phyloP scores from a whole-genome alignment of 2,888 invertebrate genomes.

The Dicranocentrus wangi region DNA sequence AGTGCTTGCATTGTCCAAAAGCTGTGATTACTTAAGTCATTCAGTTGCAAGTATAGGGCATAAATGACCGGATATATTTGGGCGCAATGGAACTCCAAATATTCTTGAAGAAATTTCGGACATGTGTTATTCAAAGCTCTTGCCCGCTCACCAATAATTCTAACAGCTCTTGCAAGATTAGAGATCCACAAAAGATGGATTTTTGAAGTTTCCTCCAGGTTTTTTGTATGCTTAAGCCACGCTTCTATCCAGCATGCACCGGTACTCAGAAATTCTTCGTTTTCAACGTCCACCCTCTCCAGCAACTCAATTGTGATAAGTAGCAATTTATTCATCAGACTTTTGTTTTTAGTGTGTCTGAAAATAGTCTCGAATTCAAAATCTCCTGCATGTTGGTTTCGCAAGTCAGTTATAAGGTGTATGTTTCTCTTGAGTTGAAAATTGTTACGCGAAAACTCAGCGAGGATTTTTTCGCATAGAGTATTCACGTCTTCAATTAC shows the following conservation, averaged over 20 bases:
- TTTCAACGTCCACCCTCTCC: slow-evolving; percentile 43
- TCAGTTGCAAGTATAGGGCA: slow-evolving; percentile 64
- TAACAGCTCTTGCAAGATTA: slow-evolving; percentile 61
- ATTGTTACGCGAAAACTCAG: slow-evolving; percentile 5
- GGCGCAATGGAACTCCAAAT: slow-evolving; percentile 68
- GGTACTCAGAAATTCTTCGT: slow-evolving; percentile 64
- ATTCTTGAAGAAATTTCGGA: slow-evolving; percentile 66
- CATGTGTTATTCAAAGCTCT: slow-evolving; percentile 22
- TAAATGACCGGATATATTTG: slow-evolving; percentile 69
- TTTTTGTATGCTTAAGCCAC: slow-evolving; percentile 68
- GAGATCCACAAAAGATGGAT: slow-evolving; percentile 61
- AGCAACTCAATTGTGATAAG: slow-evolving; percentile 59
- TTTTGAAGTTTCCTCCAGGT: slow-evolving; percentile 54
- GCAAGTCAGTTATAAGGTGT: slow-evolving; percentile 47
- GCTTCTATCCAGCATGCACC: slow-evolving; percentile 70
- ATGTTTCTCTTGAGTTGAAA: slow-evolving; percentile 31
- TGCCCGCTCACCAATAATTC: slow-evolving; percentile 50
- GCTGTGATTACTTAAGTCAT: slow-evolving; percentile 34
- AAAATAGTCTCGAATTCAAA: slow-evolving; percentile 68
- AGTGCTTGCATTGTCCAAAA: slow-evolving; percentile 58
- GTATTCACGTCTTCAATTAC: slow-evolving; percentile 29
- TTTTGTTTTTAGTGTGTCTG: slow-evolving; percentile 49
- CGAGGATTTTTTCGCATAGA: slow-evolving; percentile 59
- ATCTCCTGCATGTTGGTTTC: slow-evolving; percentile 44
- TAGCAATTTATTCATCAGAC: slow-evolving; percentile 49